phyloP scores from a whole-genome alignment of 30 jellyfish, hydroid and myxozoan genomes.

The Chironex yamaguchii region DNA sequence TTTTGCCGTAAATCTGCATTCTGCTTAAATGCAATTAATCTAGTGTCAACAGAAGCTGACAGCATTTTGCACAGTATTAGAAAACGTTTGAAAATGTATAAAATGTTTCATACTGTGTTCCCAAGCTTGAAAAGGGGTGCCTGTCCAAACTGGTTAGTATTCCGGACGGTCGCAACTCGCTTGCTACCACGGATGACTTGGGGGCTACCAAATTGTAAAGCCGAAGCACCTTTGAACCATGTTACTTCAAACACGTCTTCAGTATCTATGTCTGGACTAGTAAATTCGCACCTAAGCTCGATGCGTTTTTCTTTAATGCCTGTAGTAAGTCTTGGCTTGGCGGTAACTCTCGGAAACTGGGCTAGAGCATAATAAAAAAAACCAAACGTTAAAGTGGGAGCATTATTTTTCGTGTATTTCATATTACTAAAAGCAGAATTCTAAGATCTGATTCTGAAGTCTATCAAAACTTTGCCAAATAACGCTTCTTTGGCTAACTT shows the following conservation, averaged over 20 bases:
- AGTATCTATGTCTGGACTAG: slow-evolving; percentile 44
- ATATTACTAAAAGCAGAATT: too few relatives aligned
- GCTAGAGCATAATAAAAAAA: slow-evolving; percentile 67
- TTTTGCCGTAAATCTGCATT: too few relatives aligned
- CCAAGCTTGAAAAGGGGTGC: slow-evolving; percentile 54
- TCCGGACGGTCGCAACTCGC: slow-evolving; percentile 50
- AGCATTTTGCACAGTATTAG: too few relatives aligned
- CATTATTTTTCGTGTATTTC: too few relatives aligned
- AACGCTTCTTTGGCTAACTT: too few relatives aligned
- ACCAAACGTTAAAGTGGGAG: too few relatives aligned
- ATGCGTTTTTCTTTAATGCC: slow-evolving; percentile 69
- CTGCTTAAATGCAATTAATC: too few relatives aligned
- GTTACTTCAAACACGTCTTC: slow-evolving; percentile 59
- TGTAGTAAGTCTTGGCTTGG: slow-evolving; percentile 61
- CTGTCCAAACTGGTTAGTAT: slow-evolving; percentile 36
- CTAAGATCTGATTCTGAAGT: too few relatives aligned
- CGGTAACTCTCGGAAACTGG: slow-evolving; percentile 55
- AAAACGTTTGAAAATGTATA: too few relatives aligned
- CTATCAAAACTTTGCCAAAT: too few relatives aligned
- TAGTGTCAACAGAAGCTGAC: too few relatives aligned
- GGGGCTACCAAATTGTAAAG: background rate
- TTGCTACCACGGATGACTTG: slow-evolving; percentile 20
- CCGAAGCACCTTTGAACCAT: slow-evolving; percentile 66
- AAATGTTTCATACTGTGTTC: slow-evolving; percentile 57
- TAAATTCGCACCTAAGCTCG: slow-evolving; percentile 64